A percentile compares a stretch with the other conserved stretches of the same genome.
Conservation (phyloP, 2,113 vertebrate genomes). For the Benitochromis conjunctus region DNA sequence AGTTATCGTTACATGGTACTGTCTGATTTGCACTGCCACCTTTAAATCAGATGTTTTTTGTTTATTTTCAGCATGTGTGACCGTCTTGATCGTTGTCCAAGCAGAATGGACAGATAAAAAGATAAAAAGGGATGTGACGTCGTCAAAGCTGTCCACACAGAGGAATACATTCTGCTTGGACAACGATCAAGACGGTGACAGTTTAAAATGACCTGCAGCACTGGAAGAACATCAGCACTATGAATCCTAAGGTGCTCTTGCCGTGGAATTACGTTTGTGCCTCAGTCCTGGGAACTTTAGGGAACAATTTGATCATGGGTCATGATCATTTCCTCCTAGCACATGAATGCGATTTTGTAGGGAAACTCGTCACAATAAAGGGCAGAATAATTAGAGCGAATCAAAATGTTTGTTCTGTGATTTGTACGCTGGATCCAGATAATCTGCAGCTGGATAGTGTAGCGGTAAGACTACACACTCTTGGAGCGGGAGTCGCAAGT, state of each 20-base stretch:
- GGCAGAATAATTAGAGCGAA: neutral
- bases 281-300: neutral
- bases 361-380: neutral
- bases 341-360: neutral
- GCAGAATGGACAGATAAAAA: neutral
- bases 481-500: too few relatives aligned
- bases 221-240: conserved; percentile 7
- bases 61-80: conserved; percentile 6
- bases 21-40: conserved; percentile 43
- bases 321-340: neutral
- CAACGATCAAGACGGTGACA: neutral
- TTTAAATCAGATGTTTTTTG: conserved; percentile 11
- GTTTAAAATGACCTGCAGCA: neutral
- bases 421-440: neutral
- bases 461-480: too few relatives aligned
- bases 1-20: conserved; percentile 12
- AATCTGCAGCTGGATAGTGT: too few relatives aligned
- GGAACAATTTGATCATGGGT: neutral
- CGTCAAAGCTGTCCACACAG: neutral
- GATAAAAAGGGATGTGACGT: neutral
- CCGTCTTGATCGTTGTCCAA: neutral
- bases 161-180: neutral
- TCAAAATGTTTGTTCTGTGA: neutral
- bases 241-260: conserved; percentile 11
- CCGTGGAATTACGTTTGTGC: neutral